These are phyloP conservation scores for Semaprochilodus insignis DNA, from an alignment of 2,797 vertebrate species.

Conservation along the genomic window DNA sequence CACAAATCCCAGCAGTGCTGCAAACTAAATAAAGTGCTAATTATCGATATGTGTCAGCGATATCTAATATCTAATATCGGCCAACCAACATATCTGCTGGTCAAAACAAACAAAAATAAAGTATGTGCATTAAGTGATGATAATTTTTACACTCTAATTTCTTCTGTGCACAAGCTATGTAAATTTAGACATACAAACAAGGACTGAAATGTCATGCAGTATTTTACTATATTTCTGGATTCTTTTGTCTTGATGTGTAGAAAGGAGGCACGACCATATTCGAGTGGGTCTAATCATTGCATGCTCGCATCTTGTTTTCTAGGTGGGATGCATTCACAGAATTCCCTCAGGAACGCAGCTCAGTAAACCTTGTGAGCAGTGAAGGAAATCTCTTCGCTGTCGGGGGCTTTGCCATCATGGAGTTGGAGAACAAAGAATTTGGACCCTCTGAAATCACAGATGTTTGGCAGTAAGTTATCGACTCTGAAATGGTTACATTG, in stretches of 20 bases:
- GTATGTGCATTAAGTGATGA: too few species aligned
- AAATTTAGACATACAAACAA: too few species aligned
- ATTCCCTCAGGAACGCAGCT: constrained; percentile 98
- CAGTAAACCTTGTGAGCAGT: constrained; percentile 88
- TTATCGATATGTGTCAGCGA: too few species aligned
- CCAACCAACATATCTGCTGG: too few species aligned
- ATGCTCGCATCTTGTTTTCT: neutral
- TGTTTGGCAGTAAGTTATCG: constrained; percentile 97
- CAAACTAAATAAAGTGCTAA: too few species aligned
- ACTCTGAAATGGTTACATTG: constrained; percentile 72
- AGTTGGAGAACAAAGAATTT: constrained; percentile 92
- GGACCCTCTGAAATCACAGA: constrained; percentile 95
- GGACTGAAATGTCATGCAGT: too few species aligned
- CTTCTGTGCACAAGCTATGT: too few species aligned
- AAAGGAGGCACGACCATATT: neutral
- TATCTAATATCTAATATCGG: too few species aligned
- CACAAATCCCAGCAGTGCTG: too few species aligned
- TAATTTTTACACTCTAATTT: too few species aligned
- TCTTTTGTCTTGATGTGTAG: neutral
- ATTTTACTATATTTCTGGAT: too few species aligned
- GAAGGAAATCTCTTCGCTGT: constrained; percentile 88
- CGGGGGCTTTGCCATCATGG: constrained; percentile 93
- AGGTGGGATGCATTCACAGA: constrained; percentile 95
- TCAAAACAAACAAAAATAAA: too few species aligned
- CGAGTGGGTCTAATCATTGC: neutral